These are phyloP conservation scores for Dasypolia templi DNA, from an alignment of 2,888 invertebrate species.

Conservation along the genomic window DNA sequence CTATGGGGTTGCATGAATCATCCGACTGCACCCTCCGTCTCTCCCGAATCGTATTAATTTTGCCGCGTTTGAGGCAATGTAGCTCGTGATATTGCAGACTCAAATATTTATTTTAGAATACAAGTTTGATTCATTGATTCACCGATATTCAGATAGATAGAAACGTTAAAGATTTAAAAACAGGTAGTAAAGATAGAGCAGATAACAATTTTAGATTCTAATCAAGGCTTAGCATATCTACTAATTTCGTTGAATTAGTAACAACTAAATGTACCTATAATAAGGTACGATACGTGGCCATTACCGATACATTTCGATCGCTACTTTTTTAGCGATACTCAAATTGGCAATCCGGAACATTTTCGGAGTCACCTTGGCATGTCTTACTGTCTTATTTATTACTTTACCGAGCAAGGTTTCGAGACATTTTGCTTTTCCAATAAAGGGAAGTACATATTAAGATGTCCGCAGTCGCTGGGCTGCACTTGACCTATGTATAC, in stretches of 20 bases:
- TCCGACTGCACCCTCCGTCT: conserved; percentile 60
- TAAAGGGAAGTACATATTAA: conserved; percentile 41
- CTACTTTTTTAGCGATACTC: conserved; percentile 48
- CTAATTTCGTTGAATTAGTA: conserved; percentile 26
- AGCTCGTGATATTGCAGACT: conserved; percentile 28
- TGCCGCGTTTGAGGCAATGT: conserved; percentile 18
- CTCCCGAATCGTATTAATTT: conserved; percentile 48
- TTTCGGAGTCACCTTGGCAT: conserved; percentile 58
- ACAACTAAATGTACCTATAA: conserved; percentile 17
- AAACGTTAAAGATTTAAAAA: conserved; percentile 21
- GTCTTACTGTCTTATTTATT: conserved; percentile 49
- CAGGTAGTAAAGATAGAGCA: conserved; percentile 31
- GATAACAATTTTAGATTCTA: conserved; percentile 30
- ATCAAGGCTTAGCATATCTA: conserved; percentile 43
- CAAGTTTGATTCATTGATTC: not conserved
- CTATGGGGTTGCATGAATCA: conserved; percentile 66
- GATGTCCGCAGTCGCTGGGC: conserved; percentile 10
- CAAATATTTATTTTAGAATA: conserved; percentile 20
- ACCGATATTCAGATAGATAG: conserved; percentile 6
- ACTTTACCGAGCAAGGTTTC: conserved; percentile 48
- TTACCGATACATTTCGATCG: conserved; percentile 33
- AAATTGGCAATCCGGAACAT: conserved; percentile 58
- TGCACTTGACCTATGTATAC: conserved; percentile 1
- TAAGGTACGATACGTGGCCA: conserved; percentile 18
- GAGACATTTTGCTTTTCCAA: conserved; percentile 44